Evolutionary conservation across 2,888 invertebrate species (phyloP), one percentile per base, ranked within the genome.

Genomic region (Chironomus tentans): DNA sequence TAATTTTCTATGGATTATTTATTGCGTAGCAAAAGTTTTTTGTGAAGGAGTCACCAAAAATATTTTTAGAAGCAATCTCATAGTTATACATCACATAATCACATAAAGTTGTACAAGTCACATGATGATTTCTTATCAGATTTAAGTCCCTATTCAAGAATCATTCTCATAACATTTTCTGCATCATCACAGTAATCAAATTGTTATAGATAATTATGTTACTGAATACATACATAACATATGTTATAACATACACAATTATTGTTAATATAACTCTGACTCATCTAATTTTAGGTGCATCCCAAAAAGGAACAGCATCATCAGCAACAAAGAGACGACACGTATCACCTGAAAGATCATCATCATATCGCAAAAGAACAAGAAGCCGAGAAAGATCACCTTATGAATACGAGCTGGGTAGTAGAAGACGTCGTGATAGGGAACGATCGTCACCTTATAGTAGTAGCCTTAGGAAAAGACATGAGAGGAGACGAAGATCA

Each of bases 301-400:
- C 74, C 4, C 65, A 62, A 46, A 74, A 74, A 65, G 74, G 68
- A 13, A 68, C 74, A 47, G 1, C 6, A 56, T 56, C 56, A 56
- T 61, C 72, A 56, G 3, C 72, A 6, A 68, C 15, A 22, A 74
- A 68, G 22, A 62, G 48, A 21, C 74, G 46, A 46, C 38, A 62
- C 10, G 7, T 61, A 38, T 62, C 74, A 7, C 47, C 21, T 1
- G 71, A 73, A 61, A 65, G 74, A 47, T 68, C 74, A 7, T 61
- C 18, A n/a, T 74, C 68, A n/a, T 74, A 74, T 68, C 74, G 74
- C 13, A 74, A 74, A 24, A 10, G 74, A 48, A 48, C 74, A 10
- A 21, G 48, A 12, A 74, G 74, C 21, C 46, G 74, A 10, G 74
- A 74, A n/a, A 3, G 62, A 10, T 72, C 72, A 21, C 62, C 72